Evolutionary conservation across 2,888 invertebrate species (phyloP).

Genomic region (Aphidius colemani): DNA sequence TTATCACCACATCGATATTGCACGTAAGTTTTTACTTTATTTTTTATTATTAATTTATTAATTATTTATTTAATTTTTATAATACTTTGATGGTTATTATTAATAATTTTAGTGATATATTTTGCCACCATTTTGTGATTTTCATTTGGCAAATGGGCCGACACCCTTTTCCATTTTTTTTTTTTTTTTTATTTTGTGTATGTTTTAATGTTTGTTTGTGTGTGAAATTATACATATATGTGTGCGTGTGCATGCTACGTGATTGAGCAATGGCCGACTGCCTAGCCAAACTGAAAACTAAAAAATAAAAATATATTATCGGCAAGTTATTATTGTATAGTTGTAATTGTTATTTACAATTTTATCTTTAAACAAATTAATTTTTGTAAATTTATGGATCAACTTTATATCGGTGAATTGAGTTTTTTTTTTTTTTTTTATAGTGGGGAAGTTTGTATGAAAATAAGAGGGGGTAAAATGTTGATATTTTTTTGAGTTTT

Average conservation of each 20-base stretch:
- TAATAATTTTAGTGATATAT: no score
- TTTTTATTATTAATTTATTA: neutral
- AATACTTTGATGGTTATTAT: neutral
- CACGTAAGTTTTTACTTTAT: neutral
- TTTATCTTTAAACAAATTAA: neutral
- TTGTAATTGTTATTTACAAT: neutral
- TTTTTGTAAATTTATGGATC: neutral
- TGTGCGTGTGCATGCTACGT: neutral
- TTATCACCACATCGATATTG: no score
- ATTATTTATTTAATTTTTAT: neutral
- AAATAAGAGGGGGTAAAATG: neutral
- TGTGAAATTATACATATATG: neutral
- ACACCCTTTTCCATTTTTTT: neutral
- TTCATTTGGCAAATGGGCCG: no score
- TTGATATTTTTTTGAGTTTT: neutral
- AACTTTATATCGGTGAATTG: neutral
- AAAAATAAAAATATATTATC: slow-evolving; percentile 32
- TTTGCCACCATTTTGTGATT: no score
- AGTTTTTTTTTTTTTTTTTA: neutral
- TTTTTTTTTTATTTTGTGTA: neutral
- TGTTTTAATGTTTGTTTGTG: neutral
- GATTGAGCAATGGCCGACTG: neutral
- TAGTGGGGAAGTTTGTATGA: neutral
- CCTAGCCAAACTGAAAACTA: slow-evolving; percentile 21
- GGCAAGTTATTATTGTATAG: neutral